Evolutionary conservation across 2,888 invertebrate genomes (phyloP).

Genomic region (Capitulum mitella): DNA sequence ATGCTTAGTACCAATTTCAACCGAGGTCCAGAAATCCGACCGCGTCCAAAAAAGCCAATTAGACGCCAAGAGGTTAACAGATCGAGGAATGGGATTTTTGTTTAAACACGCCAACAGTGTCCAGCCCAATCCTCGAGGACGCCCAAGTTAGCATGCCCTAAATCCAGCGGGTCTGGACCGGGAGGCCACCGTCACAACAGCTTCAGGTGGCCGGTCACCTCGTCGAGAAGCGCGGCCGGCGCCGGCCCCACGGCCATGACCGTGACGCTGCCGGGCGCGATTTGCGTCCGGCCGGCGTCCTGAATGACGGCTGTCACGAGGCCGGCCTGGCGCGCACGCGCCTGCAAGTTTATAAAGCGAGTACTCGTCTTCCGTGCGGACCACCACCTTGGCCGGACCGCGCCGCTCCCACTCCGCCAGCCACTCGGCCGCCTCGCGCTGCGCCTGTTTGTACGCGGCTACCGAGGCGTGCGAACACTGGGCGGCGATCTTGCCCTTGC

Average conservation of each 20-base stretch:
- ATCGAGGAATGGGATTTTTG: too few species aligned
- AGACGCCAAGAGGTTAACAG: too few species aligned
- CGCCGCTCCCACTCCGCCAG: constrained; percentile 59
- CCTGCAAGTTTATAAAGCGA: constrained; percentile 61
- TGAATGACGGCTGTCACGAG: constrained; percentile 66
- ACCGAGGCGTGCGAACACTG: constrained; percentile 90
- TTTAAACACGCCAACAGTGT: too few species aligned
- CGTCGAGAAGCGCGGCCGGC: constrained; percentile 63
- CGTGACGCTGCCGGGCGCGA: constrained; percentile 77
- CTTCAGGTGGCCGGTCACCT: constrained; percentile 80
- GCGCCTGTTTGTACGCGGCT: constrained; percentile 67
- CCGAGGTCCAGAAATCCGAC: too few species aligned
- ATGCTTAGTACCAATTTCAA: too few species aligned
- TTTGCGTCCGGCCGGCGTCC: constrained; percentile 91
- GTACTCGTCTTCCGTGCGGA: constrained; percentile 65
- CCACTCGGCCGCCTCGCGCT: constrained; percentile 54
- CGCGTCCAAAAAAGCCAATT: too few species aligned
- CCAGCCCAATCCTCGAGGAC: too few species aligned
- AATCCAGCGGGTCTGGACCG: too few species aligned
- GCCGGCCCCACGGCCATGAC: constrained; percentile 92
- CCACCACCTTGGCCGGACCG: constrained; percentile 76
- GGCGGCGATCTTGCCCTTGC: constrained; percentile 76
- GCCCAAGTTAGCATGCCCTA: too few species aligned
- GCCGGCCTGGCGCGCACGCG: constrained; percentile 60
- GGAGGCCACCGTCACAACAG: constrained; percentile 44